phyloP scores from a whole-genome alignment of 2,113 vertebrate species.

The Dolichotis patagonum region DNA sequence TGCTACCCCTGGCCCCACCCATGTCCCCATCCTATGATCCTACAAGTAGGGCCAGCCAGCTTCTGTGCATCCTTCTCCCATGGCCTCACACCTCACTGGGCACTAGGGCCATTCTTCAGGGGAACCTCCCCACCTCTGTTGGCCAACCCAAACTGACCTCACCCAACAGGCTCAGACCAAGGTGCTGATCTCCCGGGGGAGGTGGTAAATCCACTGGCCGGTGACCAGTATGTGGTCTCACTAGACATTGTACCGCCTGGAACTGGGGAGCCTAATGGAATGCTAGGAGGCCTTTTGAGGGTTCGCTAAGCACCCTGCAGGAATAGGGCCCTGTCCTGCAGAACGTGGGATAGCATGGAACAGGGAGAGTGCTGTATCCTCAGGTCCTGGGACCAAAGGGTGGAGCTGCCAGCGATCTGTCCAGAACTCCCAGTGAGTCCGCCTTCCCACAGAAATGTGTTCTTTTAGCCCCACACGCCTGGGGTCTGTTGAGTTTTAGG shows the following conservation, averaged over 20 bases:
- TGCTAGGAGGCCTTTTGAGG: not conserved
- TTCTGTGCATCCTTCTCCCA: not conserved
- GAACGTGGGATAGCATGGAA: too few species aligned
- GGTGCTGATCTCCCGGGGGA: too few species aligned
- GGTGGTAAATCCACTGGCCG: too few species aligned
- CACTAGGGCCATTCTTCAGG: not conserved
- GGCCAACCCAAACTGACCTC: not conserved
- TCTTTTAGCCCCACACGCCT: not conserved
- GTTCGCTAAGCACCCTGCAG: not conserved
- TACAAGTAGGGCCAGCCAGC: not conserved
- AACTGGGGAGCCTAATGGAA: not conserved
- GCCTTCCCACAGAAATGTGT: not conserved
- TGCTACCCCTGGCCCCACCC: too few species aligned
- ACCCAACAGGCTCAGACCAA: too few species aligned
- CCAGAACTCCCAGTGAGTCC: too few species aligned
- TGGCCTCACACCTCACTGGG: not conserved
- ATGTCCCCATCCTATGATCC: not conserved
- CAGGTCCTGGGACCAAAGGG: not conserved
- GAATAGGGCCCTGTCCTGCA: not conserved
- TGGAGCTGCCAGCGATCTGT: not conserved
- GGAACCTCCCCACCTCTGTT: not conserved
- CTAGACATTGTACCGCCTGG: rapidly evolving
- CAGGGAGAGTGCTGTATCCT: not conserved
- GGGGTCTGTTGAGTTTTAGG: not conserved
- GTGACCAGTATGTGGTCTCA: not conserved